A percentile compares a stretch with the other conserved stretches of the same genome.
These are phyloP conservation scores for Neoascia interrupta DNA, from an alignment of 2,888 invertebrate species.

Conservation along the genomic window DNA sequence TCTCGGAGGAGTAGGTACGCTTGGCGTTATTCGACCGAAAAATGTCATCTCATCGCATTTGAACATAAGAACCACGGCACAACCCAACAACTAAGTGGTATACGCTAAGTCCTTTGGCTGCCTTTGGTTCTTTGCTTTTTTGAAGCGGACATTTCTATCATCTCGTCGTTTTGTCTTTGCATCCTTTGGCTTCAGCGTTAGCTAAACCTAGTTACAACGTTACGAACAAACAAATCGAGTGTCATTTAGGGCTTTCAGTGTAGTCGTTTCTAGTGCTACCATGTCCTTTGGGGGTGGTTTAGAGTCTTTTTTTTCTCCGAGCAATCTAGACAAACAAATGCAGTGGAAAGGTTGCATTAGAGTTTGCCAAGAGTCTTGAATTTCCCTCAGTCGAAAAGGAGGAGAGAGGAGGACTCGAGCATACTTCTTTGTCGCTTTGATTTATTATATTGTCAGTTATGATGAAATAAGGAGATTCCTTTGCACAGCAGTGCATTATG, in stretches of 20 bases:
- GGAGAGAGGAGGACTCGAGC: background rate
- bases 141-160: conserved; percentile 13
- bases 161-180: conserved; percentile 48
- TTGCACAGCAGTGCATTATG: too few species aligned
- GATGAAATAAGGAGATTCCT: too few species aligned
- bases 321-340: conserved; percentile 29
- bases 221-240: conserved; percentile 61
- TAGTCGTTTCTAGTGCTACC: too few species aligned
- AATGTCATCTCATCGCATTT: conserved; percentile 43
- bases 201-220: conserved; percentile 35
- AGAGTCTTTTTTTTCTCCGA: background rate
- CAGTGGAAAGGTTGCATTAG: conserved; percentile 6
- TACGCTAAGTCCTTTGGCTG: conserved; percentile 14
- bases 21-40: conserved; percentile 29
- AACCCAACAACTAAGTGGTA: background rate
- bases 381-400: conserved; percentile 12
- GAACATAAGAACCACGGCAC: conserved; percentile 2
- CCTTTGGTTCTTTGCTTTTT: conserved; percentile 1
- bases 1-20: conserved; percentile 3
- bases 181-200: conserved; percentile 55
- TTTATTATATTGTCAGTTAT: too few species aligned
- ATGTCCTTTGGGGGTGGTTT: background rate
- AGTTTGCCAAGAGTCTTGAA: too few species aligned
- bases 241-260: conserved; percentile 40
- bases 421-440: conserved; percentile 23